Evolutionary conservation across 2,888 invertebrate genomes (phyloP), one percentile per base, ranked within the genome.

Genomic region (Drosophila niveifrons): DNA sequence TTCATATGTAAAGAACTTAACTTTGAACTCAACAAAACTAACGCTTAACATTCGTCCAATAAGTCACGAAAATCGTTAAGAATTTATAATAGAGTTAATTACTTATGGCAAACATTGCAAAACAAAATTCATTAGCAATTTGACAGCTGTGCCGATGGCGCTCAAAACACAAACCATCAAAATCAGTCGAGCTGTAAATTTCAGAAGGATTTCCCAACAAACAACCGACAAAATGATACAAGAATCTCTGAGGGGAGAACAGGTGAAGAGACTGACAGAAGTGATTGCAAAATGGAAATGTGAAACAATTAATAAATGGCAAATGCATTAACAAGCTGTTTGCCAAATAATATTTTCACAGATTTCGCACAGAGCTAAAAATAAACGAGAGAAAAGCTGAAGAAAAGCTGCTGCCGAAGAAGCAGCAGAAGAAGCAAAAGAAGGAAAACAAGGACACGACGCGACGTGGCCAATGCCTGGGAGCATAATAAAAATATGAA

Each of bases 401-500:
- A 23, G 23, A 23, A 23, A 23, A 23, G 23, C 23, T 23, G 23
- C 23, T 23, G 23, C 23, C 0, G 23, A 1, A 23, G 23, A 23
- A 23, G 23, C 3, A 23, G 44, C 10, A 18, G 8, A 2, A 17
- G 10, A 17, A 17, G 17, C 17, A 17, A 17, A 17, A 17, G 9
- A 23, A 47, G 13, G 17, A 29, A 28, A 23, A 41, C 39, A 36
- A 41, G 44, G 13, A 50, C 39, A 41, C 13, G 44, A 56, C 18
- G 55, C 44, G 44, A 64, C 53, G 65, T 48, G 72, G 23, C 44
- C 36, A 63, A 71, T 72, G 73, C 58, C 72, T 62, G 66, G 67
- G 68, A 81, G 70, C 74, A 63, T 75, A 75, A 80, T 71, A 83
- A 78, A 84, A 78, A 77, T 87, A 87, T 87, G 85, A 83, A 83